Percentiles rank a stretch among this genome's conserved stretches.
Conservation (phyloP, 92 coral and sea anemone species). For the Metridium senile region DNA sequence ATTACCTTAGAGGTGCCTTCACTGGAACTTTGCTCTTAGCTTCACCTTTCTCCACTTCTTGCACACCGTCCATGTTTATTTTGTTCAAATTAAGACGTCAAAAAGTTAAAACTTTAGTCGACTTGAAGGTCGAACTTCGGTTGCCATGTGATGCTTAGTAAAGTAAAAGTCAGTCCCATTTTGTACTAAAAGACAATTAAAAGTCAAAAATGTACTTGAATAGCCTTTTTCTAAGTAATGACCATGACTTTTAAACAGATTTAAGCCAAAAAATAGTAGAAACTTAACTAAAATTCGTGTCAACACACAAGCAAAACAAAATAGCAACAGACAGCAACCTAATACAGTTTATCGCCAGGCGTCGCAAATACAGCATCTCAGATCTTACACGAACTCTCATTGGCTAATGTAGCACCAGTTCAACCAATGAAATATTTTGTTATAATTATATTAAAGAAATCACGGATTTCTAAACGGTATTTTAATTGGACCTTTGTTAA, state of each 20-base stretch:
- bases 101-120: neutral
- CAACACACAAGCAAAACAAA: neutral
- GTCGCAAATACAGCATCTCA: constrained; percentile 22
- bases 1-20: constrained; percentile 23
- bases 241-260: too few relatives aligned
- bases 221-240: neutral
- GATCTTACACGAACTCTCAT: constrained; percentile 40
- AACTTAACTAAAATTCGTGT: neutral
- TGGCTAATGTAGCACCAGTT: neutral
- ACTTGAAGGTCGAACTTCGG: neutral
- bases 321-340: neutral
- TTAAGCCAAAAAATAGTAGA: too few relatives aligned
- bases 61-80: neutral
- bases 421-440: constrained; percentile 10
- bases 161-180: neutral
- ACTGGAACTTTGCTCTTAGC: neutral
- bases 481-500: neutral
- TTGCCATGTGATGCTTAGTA: neutral
- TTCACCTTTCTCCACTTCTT: neutral
- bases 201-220: neutral
- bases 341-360: constrained; percentile 39
- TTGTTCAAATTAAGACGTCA: neutral
- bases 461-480: neutral
- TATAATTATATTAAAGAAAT: neutral
- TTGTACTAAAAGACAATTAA: neutral